These are phyloP conservation scores for Felis chaus DNA, from an alignment of 2,113 vertebrate genomes.

Conservation along the genomic window DNA sequence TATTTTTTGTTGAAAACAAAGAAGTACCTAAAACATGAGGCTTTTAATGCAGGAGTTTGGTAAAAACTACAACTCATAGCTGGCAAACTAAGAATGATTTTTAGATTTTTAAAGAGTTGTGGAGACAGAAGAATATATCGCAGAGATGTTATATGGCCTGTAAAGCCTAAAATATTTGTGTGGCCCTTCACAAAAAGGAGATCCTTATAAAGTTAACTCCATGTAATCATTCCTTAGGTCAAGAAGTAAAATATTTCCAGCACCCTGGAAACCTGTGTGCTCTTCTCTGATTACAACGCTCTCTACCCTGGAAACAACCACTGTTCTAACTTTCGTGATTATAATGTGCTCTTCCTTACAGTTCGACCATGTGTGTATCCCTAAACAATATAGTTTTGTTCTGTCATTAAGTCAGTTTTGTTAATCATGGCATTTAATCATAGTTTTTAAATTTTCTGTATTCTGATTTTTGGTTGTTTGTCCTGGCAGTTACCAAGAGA, in stretches of 20 bases:
- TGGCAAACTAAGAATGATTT: neutral
- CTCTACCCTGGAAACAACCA: neutral
- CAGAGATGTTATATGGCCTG: neutral
- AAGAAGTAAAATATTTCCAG: neutral
- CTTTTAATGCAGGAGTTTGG: neutral
- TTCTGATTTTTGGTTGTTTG: neutral
- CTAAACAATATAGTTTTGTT: neutral
- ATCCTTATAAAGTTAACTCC: neutral
- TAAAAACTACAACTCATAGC: neutral
- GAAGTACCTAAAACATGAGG: neutral
- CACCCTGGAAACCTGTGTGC: neutral
- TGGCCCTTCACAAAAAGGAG: neutral
- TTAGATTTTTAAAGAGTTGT: constrained; percentile 2
- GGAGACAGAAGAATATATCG: constrained; percentile 1
- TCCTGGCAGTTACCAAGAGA: neutral
- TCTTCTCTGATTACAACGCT: neutral
- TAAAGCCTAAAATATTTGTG: neutral
- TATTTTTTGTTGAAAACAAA: constrained; percentile 23
- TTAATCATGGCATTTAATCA: neutral
- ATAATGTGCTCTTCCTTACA: neutral
- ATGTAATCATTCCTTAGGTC: neutral
- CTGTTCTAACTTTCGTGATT: neutral
- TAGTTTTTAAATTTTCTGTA: neutral
- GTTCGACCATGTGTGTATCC: neutral
- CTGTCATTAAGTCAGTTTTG: neutral